phyloP scores from a whole-genome alignment of 2,113 vertebrate species.

The Daphoenositta chrysoptera region DNA sequence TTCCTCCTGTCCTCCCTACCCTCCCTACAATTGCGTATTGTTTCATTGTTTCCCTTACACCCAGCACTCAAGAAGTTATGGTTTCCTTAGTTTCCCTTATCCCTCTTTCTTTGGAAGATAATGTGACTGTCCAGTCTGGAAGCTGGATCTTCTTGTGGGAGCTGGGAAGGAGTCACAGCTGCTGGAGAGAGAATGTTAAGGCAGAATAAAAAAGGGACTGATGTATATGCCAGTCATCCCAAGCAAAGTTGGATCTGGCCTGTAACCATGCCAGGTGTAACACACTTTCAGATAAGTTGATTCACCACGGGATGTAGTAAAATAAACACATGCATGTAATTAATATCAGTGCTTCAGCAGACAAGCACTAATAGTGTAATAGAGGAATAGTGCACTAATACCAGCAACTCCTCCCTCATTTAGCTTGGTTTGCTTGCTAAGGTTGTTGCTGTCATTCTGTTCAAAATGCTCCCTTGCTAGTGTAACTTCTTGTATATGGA shows the following conservation, averaged over 20 bases:
- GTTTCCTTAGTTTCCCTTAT: neutral
- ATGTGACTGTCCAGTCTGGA: neutral
- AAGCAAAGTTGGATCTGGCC: neutral
- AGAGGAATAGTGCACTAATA: neutral
- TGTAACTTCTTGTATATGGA: neutral
- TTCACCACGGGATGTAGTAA: neutral
- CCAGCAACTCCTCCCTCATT: neutral
- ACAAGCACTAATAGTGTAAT: neutral
- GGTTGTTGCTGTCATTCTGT: neutral
- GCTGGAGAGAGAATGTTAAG: neutral
- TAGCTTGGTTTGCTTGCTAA: neutral
- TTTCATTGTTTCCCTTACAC: neutral
- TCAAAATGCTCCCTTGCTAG: neutral
- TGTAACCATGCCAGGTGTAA: neutral
- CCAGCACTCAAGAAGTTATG: fast-evolving
- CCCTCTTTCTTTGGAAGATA: neutral
- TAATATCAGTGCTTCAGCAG: neutral
- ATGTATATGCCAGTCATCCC: neutral
- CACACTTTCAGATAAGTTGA: neutral
- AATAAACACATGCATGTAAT: neutral
- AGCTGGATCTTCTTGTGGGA: neutral
- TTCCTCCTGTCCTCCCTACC: neutral
- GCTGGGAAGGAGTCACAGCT: neutral
- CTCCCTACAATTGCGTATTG: fast-evolving
- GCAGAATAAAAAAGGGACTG: neutral